phyloP scores from a whole-genome alignment of 2,797 vertebrate genomes.

The Dryobates pubescens region DNA sequence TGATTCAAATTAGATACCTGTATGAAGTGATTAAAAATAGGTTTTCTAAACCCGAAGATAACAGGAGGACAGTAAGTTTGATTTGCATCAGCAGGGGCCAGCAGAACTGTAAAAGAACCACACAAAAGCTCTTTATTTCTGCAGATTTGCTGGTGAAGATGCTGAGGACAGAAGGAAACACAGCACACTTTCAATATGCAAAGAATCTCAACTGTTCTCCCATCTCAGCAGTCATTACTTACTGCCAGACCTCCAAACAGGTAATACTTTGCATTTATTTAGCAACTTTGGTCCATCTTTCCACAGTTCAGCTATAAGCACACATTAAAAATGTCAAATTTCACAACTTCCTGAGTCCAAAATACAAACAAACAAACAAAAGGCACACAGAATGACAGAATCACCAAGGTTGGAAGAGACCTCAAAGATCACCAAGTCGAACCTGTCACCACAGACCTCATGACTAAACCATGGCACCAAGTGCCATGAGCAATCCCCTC shows the following conservation, averaged over 20 bases:
- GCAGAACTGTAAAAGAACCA: constrained; percentile 29
- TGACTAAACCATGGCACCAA: too few species aligned
- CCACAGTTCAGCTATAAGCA: background rate
- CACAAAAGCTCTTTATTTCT: constrained; percentile 20
- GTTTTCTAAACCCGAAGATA: constrained; percentile 56
- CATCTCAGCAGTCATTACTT: constrained; percentile 32
- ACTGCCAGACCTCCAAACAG: constrained; percentile 43
- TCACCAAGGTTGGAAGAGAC: too few species aligned
- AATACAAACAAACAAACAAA: background rate
- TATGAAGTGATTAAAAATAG: constrained; percentile 70
- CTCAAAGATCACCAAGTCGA: too few species aligned
- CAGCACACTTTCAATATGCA: background rate
- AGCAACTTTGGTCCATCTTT: background rate
- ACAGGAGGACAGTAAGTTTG: constrained; percentile 59
- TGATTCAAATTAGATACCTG: constrained; percentile 73
- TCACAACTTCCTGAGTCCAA: background rate
- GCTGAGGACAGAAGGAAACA: constrained; percentile 41
- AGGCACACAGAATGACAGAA: too few species aligned
- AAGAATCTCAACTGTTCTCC: constrained; percentile 45
- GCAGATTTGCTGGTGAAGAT: constrained; percentile 46
- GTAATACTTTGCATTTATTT: constrained; percentile 13
- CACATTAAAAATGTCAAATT: background rate
- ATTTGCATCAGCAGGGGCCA: constrained; percentile 66
- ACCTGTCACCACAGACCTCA: too few species aligned
- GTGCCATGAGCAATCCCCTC: too few species aligned